phyloP scores from a whole-genome alignment of 2,113 vertebrate genomes.

The Sylvia atricapilla region DNA sequence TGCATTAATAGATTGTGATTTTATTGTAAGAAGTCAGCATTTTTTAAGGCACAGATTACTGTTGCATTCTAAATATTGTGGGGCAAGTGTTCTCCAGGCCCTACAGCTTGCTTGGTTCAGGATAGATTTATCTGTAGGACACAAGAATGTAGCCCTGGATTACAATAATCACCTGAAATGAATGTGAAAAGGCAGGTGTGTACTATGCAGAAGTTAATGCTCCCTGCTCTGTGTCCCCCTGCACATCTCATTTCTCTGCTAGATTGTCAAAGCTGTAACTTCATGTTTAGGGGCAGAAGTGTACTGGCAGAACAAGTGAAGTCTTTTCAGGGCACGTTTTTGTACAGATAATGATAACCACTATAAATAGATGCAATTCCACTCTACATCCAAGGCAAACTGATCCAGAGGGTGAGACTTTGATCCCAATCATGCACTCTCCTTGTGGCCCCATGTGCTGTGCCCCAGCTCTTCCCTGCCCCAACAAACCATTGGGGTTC shows the following conservation, averaged over 20 bases:
- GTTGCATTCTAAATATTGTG: not conserved
- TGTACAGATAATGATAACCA: not conserved
- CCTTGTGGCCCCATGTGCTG: not conserved
- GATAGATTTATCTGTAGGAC: not conserved
- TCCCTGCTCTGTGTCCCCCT: not conserved
- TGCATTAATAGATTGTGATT: not conserved
- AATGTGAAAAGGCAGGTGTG: not conserved
- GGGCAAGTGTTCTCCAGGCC: not conserved
- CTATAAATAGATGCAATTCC: not conserved
- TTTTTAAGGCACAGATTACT: not conserved
- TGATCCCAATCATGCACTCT: not conserved
- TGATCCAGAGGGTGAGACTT: not conserved
- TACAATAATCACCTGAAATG: not conserved
- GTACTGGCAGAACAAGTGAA: not conserved
- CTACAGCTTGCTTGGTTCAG: not conserved
- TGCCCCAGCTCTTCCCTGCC: not conserved
- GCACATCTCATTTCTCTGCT: not conserved
- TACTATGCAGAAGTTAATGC: not conserved
- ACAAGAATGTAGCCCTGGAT: not conserved
- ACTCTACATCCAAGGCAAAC: not conserved
- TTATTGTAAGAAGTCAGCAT: not conserved
- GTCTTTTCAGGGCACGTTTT: not conserved
- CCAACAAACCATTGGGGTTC: not conserved
- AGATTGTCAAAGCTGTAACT: not conserved
- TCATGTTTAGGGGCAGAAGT: not conserved